Base-by-base conservation (phyloP, 1,140 invertebrate species). In the Magallana gigas region DNA sequence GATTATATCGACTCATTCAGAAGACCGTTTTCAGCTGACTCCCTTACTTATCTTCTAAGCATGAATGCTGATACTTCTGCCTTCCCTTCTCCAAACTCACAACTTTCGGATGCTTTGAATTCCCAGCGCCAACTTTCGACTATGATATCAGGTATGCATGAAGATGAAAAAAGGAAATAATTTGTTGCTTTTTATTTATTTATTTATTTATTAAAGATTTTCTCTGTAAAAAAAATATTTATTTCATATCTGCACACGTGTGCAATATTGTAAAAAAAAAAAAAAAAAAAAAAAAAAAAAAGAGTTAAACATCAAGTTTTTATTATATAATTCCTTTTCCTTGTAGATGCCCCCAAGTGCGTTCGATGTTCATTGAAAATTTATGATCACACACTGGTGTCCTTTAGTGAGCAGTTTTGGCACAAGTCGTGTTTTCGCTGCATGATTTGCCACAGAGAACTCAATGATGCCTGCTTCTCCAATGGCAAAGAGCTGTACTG, bases 391-490 rank as follows among this genome's bases (percentile, higher is more conserved):
- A 84, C 57, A 3, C n/a, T 84, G 11, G 83, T 84, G 29, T 60
- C 83, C 18, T 16, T 18, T 4, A 23, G 23, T 36, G 85, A 83
- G 7, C 62, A 86, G 59, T 48, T 83, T n/a, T 82, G 76, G 85
- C 85, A 86, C 80, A 81, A 64, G 16, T 80, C 85, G 23, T 86
- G 85, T 57, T 80, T 86, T 58, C 85, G 85, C 14, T 86, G 85
- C 29, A 82, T 62, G 85, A n/a, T 57, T 9, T 86, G 85, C 62
- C 23, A 82, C 57, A 58, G 57, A n/a, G 85, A 86, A 68, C 18
- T 86, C 14, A 48, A 58, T 18, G 80, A 86, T 11, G 85, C 36
- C 16, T 86, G 85, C 59, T 81, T 86, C 57, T 62, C 85, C 11
- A 64, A 86, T 59, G 76, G 85, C 8, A 86, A 14, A 48, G 76